These are phyloP conservation scores for Corythucha ciliata DNA, from an alignment of 2,888 invertebrate species.

Conservation along the genomic window DNA sequence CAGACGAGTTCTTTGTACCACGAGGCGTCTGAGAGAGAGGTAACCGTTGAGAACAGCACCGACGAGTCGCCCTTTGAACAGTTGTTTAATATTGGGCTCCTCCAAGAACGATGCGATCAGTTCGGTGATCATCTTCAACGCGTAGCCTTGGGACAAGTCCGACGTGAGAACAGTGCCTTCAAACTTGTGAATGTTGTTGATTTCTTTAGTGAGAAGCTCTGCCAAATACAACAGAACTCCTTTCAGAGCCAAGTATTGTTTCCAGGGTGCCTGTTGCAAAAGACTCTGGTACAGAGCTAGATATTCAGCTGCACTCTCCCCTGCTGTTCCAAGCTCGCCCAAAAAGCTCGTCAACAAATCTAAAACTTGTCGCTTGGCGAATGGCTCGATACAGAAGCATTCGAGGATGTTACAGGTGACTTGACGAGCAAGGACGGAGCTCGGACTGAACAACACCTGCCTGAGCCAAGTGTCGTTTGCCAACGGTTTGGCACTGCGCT, in stretches of 20 bases:
- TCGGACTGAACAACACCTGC: slow-evolving; percentile 84
- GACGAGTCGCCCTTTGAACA: slow-evolving; percentile 80
- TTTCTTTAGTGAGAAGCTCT: slow-evolving; percentile 76
- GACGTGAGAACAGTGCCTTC: slow-evolving; percentile 90
- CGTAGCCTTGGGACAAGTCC: slow-evolving; percentile 88
- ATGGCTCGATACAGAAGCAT: slow-evolving; percentile 61
- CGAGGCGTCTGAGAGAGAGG: slow-evolving; percentile 75
- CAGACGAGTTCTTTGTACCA: slow-evolving; percentile 87
- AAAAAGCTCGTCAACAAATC: slow-evolving; percentile 81
- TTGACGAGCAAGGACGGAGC: slow-evolving; percentile 78
- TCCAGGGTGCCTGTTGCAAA: slow-evolving; percentile 81
- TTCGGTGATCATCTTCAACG: slow-evolving; percentile 81
- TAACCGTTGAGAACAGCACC: slow-evolving; percentile 90
- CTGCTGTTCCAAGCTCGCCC: slow-evolving; percentile 73
- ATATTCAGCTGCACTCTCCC: slow-evolving; percentile 88
- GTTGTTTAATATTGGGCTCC: slow-evolving; percentile 74
- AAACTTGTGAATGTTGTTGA: slow-evolving; percentile 73
- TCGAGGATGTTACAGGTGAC: slow-evolving; percentile 83
- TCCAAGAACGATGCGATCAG: slow-evolving; percentile 80
- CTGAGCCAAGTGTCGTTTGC: slow-evolving; percentile 63
- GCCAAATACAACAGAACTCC: slow-evolving; percentile 79
- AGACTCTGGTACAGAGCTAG: slow-evolving; percentile 75
- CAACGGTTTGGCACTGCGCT: slow-evolving; percentile 44
- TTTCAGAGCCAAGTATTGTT: slow-evolving; percentile 80
- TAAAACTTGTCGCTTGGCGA: slow-evolving; percentile 63